Base-by-base conservation (phyloP, 2,888 invertebrate species). In the Drosophila multiciliata region DNA sequence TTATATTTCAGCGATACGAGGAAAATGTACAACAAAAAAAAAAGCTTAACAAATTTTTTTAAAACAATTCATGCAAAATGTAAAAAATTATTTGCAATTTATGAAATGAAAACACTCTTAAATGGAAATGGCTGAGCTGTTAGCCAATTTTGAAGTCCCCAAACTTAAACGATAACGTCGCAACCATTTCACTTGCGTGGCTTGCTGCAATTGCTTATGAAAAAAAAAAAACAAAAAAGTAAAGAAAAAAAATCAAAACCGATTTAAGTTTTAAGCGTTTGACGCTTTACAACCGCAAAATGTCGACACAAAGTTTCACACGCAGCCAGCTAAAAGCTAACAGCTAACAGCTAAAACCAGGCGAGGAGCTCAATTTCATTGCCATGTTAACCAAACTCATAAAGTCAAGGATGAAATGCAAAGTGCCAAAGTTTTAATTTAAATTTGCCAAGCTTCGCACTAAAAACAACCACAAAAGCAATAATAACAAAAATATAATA, bases 211-310 rank as follows among this genome's bases (percentile, higher is more conserved):
- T 48, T 53, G 48, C 52, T 55, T 53, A 29, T 48, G 55, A 49
- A 36, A 33, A 60, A 26, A 67, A 66, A 54, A 54, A 66, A 59
- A 60, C 57, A 73, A 53, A 62, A 8, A 58, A 66, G 35, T n/a
- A 20, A 57, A 60, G 54, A 20, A 52, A 61, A 58, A 67, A 61
- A 23, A 40, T 45, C 64, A 83, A 71, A 75, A 76, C 68, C 83
- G 81, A 86, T 88, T 86, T 88, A 87, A 90, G 87, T 90, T 87
- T 87, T 89, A 90, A 87, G 84, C 76, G 84, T 83, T 87, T 88
- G 86, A 75, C 87, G 83, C 82, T 87, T 87, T 83, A 83, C 87
- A 87, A 82, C 87, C 87, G 70, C 90, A 87, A 83, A 90, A 90
- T 90, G 84, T 80, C 75, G 80, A 74, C 76, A 75, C 75, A 83